A percentile compares a stretch with the other conserved stretches of the same genome.
phyloP scores from a whole-genome alignment of 2,888 invertebrate species.

The Metopia argyrocephala region DNA sequence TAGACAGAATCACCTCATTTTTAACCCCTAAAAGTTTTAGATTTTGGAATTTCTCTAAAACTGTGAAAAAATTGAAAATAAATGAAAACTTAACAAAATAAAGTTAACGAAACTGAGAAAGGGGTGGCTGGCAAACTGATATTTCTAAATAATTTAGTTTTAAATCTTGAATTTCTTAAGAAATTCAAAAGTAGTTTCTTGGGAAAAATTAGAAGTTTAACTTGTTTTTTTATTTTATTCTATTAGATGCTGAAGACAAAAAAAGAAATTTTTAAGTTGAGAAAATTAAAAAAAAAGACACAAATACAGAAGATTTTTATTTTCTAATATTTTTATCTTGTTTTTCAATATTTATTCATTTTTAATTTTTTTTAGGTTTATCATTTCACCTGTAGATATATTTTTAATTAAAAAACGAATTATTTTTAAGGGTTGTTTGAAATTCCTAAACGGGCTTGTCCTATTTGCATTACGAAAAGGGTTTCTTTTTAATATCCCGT shows the following conservation, averaged over 20 bases:
- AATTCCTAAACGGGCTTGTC: slow-evolving; percentile 1
- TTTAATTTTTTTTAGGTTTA: no score
- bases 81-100: not conserved
- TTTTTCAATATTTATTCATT: not conserved
- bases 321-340: not conserved
- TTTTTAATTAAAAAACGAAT: not conserved
- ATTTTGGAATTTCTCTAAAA: not conserved
- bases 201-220: slow-evolving; percentile 60
- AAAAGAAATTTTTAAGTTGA: not conserved
- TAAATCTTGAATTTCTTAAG: no score
- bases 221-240: slow-evolving; percentile 46
- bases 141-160: no score
- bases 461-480: slow-evolving; percentile 31
- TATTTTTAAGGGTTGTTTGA: not conserved
- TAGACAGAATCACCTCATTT: slow-evolving; percentile 43
- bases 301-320: no score
- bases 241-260: no score
- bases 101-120: no score
- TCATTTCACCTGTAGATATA: not conserved
- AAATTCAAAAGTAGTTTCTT: slow-evolving; percentile 53
- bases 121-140: no score
- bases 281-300: not conserved
- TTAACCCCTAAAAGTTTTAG: slow-evolving; percentile 55
- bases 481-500: not conserved
- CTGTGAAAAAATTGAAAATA: not conserved